Evolutionary conservation across 1,140 invertebrate genomes (phyloP).

Genomic region (Magallana angulata): DNA sequence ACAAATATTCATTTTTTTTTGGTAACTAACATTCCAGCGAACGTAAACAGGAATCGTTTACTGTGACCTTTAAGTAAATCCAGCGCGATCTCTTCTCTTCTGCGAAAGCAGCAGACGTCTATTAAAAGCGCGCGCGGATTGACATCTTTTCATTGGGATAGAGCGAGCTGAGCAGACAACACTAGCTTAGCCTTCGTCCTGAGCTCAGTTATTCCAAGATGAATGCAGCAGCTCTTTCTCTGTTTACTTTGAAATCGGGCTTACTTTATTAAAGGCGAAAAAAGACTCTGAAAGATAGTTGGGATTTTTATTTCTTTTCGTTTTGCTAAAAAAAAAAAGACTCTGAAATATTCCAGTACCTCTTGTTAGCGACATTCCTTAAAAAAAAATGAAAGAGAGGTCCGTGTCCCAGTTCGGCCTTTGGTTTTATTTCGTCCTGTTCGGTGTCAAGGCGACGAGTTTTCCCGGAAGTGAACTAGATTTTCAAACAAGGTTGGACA

Average conservation of each 20-base stretch:
- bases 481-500: background rate
- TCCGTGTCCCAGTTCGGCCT: background rate
- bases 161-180: background rate
- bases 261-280: background rate
- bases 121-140: constrained; percentile 14
- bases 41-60: background rate
- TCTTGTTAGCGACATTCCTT: background rate
- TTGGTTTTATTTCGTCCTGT: background rate
- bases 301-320: background rate
- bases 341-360: background rate
- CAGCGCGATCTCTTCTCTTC: background rate
- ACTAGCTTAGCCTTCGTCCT: background rate
- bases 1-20: no score
- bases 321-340: background rate
- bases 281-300: background rate
- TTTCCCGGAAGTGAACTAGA: background rate
- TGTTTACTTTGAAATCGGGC: background rate
- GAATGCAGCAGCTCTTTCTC: background rate
- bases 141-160: constrained; percentile 12
- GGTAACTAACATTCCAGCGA: background rate
- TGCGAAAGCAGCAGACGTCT: background rate
- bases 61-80: background rate
- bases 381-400: background rate
- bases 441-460: background rate
- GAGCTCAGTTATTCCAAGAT: background rate